These are phyloP conservation scores for Argyrosomus regius DNA, from an alignment of 2,797 vertebrate genomes.

Conservation along the genomic window DNA sequence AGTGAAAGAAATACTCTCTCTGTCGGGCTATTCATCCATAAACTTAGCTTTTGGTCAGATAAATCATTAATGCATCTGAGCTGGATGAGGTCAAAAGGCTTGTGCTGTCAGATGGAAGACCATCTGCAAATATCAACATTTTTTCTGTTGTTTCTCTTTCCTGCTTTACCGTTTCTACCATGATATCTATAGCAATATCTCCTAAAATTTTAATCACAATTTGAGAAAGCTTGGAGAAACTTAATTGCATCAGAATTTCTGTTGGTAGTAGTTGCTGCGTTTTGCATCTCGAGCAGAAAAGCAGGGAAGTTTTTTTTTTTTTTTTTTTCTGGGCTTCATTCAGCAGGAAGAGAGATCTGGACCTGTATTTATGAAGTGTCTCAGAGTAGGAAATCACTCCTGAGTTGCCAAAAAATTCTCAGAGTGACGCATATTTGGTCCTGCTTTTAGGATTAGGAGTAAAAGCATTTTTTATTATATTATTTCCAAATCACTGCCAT, in stretches of 20 bases:
- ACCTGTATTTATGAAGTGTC: background rate
- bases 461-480: no score
- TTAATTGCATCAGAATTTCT: background rate
- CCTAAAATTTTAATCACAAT: background rate
- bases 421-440: background rate
- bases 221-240: background rate
- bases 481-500: background rate
- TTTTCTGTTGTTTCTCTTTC: background rate
- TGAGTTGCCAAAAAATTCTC: background rate
- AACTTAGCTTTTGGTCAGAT: constrained; percentile 20
- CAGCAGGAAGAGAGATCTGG: background rate
- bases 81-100: background rate
- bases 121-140: background rate
- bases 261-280: background rate
- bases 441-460: background rate
- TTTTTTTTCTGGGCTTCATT: background rate
- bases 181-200: background rate
- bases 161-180: background rate
- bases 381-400: background rate
- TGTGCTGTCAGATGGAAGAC: background rate
- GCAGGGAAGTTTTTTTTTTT: no score
- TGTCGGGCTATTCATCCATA: background rate
- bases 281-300: background rate
- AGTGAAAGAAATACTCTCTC: constrained; percentile 19
- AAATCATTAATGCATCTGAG: constrained; percentile 8